Evolutionary conservation across 2,113 vertebrate genomes (phyloP).

Genomic region (Paracanthobrama guichenoti): DNA sequence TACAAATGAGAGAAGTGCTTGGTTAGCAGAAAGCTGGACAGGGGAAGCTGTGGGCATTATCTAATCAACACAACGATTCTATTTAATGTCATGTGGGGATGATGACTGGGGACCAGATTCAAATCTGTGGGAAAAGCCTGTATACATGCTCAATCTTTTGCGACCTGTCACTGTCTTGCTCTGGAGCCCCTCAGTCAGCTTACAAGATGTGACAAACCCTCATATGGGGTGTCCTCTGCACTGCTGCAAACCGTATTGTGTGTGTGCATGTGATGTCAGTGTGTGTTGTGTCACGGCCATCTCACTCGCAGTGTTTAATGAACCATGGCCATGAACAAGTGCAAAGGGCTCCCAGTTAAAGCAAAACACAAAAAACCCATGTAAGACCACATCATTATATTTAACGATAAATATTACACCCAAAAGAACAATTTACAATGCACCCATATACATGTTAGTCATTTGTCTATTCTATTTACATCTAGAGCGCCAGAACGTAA

Average conservation of each 20-base stretch:
- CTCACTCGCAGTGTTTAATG: constrained; percentile 7
- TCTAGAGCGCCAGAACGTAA: background rate
- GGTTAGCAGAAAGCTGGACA: background rate
- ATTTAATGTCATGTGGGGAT: constrained; percentile 7
- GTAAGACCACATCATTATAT: background rate
- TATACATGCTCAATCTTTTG: background rate
- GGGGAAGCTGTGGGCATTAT: background rate
- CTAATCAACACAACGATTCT: background rate
- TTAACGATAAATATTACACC: background rate
- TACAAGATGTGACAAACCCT: constrained; percentile 13
- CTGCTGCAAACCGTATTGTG: background rate
- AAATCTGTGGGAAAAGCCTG: background rate
- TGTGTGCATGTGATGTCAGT: constrained; percentile 30
- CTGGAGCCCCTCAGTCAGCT: background rate
- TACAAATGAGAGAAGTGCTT: constrained; percentile 14
- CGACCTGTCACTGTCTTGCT: background rate
- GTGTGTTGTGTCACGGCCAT: constrained; percentile 3
- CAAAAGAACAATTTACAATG: background rate
- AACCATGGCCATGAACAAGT: constrained; percentile 4
- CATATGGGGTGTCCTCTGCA: background rate
- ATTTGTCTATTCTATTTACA: background rate
- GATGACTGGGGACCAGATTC: background rate
- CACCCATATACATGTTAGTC: background rate
- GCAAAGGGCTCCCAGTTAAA: background rate
- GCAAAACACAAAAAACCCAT: background rate